Conservation (phyloP, 2,113 vertebrate species). For the Marmota monax region DNA sequence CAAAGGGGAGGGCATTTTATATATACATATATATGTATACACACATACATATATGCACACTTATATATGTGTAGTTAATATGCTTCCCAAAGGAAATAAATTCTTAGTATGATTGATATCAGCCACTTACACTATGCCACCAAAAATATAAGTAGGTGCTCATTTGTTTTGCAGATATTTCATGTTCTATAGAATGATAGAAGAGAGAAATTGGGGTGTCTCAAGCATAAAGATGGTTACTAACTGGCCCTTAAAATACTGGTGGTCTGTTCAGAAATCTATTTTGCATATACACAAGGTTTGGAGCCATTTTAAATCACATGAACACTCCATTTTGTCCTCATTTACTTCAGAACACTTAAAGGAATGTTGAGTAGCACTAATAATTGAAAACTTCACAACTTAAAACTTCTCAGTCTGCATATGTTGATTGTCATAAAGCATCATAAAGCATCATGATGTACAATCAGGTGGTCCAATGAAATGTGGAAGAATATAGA, state of each 20-base stretch:
- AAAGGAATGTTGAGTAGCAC: neutral
- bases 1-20: neutral
- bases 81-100: conserved; percentile 12
- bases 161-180: neutral
- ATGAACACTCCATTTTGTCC: neutral
- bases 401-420: neutral
- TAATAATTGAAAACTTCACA: neutral
- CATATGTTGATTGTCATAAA: neutral
- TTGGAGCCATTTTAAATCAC: neutral
- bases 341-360: neutral
- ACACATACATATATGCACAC: too few relatives aligned
- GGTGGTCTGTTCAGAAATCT: neutral
- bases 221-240: neutral
- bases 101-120: neutral
- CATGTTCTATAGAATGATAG: neutral
- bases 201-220: neutral
- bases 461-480: neutral
- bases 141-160: neutral
- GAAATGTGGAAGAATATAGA: neutral
- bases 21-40: neutral
- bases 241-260: neutral
- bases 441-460: neutral
- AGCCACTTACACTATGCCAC: neutral
- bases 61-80: too few relatives aligned
- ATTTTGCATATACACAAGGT: neutral